A percentile compares a stretch with the other conserved stretches of the same genome.
phyloP scores from a whole-genome alignment of 2,888 invertebrate genomes.

The Hyposoter dolosus region DNA sequence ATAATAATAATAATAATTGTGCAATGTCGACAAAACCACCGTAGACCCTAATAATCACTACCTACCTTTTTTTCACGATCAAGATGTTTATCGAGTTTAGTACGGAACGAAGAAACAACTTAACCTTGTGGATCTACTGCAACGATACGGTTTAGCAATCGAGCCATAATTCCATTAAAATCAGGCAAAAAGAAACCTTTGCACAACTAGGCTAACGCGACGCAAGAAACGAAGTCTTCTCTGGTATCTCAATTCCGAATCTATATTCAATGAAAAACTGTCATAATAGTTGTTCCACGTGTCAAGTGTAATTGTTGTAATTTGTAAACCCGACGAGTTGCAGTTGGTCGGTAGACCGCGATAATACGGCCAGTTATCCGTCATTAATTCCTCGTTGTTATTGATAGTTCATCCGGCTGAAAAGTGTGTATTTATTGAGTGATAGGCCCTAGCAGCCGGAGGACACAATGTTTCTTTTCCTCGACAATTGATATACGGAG shows the following conservation, averaged over 20 bases:
- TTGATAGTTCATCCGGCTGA: slow-evolving; percentile 60
- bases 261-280: slow-evolving; percentile 45
- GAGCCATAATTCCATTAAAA: neutral
- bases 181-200: slow-evolving; percentile 32
- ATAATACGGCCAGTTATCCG: slow-evolving; percentile 68
- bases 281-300: slow-evolving; percentile 53
- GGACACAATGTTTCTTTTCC: neutral
- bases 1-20: slow-evolving; percentile 7
- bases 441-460: neutral
- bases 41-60: neutral
- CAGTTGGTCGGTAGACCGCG: slow-evolving; percentile 52
- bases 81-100: neutral
- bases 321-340: slow-evolving; percentile 47
- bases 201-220: slow-evolving; percentile 54
- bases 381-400: slow-evolving; percentile 22
- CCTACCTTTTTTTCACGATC: neutral
- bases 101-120: neutral
- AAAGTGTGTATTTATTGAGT: slow-evolving; percentile 34
- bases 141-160: neutral
- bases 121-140: neutral
- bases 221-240: neutral
- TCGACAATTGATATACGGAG: neutral
- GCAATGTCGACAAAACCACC: slow-evolving; percentile 3
- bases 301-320: slow-evolving; percentile 55
- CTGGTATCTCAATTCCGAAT: slow-evolving; percentile 50